A percentile compares a stretch with the other conserved stretches of the same genome.
Conservation (phyloP, 2,888 invertebrate species). For the Thecocarcelia acutangulata region DNA sequence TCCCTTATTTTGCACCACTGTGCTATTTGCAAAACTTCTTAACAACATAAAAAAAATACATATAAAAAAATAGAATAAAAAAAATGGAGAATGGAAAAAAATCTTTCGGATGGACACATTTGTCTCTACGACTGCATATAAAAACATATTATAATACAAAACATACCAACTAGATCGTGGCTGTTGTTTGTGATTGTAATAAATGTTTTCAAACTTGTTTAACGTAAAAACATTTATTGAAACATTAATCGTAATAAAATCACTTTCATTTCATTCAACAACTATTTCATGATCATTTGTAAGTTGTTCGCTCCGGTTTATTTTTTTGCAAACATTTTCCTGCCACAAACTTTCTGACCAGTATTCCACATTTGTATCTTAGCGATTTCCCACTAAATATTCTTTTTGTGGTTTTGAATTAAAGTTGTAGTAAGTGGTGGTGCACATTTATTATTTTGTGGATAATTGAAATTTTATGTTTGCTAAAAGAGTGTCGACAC, state of each 20-base stretch:
- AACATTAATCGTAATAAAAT: conserved; percentile 78
- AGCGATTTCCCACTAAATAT: conserved; percentile 50
- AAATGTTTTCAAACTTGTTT: conserved; percentile 67
- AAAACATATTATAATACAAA: no score
- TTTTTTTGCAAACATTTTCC: conserved; percentile 18
- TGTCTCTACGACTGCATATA: conserved; percentile 1
- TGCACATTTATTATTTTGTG: conserved; percentile 63
- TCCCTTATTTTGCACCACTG: no score
- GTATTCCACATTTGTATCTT: conserved; percentile 6
- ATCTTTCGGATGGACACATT: conserved; percentile 6
- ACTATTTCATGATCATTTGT: conserved; percentile 74
- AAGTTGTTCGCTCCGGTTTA: conserved; percentile 51
- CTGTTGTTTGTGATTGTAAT: conserved; percentile 59
- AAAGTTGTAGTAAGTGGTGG: conserved; percentile 34
- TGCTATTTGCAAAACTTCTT: conserved; percentile 7
- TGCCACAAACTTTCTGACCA: conserved; percentile 28
- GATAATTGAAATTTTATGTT: conserved; percentile 80
- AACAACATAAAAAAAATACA: neutral
- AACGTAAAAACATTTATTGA: conserved; percentile 78
- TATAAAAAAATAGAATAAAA: neutral
- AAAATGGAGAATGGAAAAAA: no score
- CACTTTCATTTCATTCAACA: conserved; percentile 75
- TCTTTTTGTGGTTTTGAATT: conserved; percentile 16
- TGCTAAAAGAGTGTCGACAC: conserved; percentile 64
- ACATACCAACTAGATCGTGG: conserved; percentile 23